phyloP scores from a whole-genome alignment of 2,888 invertebrate genomes.

The Rotaria macrura region DNA sequence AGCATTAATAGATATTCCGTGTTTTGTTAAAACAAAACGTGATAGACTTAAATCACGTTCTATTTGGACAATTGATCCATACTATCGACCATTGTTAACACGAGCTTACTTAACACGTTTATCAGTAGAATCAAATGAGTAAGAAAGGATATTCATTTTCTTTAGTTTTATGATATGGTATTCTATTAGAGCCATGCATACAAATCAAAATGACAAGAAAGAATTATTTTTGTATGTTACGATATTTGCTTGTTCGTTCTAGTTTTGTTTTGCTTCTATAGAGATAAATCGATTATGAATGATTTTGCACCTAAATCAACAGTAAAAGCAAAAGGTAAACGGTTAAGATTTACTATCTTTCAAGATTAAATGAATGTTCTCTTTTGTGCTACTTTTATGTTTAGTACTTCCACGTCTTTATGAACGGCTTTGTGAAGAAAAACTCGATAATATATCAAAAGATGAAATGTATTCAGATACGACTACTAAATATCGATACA shows the following conservation, averaged over 20 bases:
- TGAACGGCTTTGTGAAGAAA: not conserved
- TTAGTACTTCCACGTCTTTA: slow-evolving; percentile 3
- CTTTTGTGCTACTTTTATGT: not conserved
- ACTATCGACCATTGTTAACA: slow-evolving; percentile 15
- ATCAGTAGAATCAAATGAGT: not conserved
- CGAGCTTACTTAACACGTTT: not conserved
- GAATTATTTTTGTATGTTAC: not conserved
- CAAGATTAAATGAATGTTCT: no score
- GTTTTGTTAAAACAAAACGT: not conserved
- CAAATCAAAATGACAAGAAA: not conserved
- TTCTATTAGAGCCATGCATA: not conserved
- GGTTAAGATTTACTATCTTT: no score
- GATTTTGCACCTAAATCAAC: not conserved
- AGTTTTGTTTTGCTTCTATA: not conserved
- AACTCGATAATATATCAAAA: not conserved
- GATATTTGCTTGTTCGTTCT: not conserved
- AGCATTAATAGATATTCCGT: not conserved
- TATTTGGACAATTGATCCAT: not conserved
- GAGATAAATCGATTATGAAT: not conserved
- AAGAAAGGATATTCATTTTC: not conserved
- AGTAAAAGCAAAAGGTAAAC: slow-evolving; percentile 1
- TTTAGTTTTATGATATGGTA: not conserved
- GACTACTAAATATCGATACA: not conserved
- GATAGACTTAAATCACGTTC: not conserved
- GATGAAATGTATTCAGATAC: not conserved